These are phyloP conservation scores for Cavia porcellus DNA, from an alignment of 2,113 vertebrate species.

Conservation along the genomic window DNA sequence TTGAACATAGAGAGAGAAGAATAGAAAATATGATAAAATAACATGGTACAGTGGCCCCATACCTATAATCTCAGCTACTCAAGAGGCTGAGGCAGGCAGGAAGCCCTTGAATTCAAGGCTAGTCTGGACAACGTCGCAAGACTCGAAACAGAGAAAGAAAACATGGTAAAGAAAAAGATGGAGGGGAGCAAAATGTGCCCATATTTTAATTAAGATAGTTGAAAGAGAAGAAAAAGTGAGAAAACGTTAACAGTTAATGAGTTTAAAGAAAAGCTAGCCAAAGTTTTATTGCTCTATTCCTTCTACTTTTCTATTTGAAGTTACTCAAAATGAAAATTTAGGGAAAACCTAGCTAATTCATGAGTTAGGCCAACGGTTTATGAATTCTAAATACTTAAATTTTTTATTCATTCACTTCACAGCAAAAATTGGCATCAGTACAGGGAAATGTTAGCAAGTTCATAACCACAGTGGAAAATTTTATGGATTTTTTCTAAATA, in stretches of 20 bases:
- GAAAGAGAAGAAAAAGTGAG: background rate
- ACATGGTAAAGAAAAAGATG: background rate
- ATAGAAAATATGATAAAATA: background rate
- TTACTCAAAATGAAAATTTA: slow-evolving; percentile 9
- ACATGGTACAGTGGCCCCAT: background rate
- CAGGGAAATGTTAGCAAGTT: background rate
- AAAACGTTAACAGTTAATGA: background rate
- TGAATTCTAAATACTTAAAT: background rate
- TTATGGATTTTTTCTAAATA: background rate
- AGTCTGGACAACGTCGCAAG: background rate
- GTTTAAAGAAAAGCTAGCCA: background rate
- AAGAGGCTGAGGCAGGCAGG: background rate
- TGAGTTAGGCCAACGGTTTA: background rate
- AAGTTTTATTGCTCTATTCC: background rate
- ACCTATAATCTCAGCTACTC: background rate
- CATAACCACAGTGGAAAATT: background rate
- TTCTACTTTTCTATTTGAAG: background rate
- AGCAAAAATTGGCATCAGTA: background rate
- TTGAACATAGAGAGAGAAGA: background rate
- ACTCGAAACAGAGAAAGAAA: background rate
- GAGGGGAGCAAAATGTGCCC: background rate
- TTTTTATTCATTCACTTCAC: slow-evolving; percentile 4
- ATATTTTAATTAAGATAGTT: background rate
- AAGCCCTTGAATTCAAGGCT: background rate
- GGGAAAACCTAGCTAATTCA: background rate